Percentiles rank a stretch among this genome's conserved stretches.
These are phyloP conservation scores for Heterodera schachtii DNA, from an alignment of 1,140 invertebrate species.

Conservation along the genomic window DNA sequence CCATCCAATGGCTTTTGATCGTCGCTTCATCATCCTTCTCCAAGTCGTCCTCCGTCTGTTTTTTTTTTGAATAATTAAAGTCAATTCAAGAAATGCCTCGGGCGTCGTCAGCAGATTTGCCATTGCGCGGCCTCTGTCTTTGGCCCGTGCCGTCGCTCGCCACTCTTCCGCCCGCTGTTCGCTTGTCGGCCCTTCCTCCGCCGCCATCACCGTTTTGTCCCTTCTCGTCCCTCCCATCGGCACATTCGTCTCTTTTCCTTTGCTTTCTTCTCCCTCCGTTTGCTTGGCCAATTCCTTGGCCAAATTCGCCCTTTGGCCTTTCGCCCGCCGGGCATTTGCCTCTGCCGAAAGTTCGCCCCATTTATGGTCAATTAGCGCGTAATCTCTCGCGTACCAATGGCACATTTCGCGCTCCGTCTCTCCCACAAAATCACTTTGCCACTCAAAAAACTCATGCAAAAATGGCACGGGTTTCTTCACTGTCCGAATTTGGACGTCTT, in stretches of 20 bases:
- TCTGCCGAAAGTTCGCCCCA: not conserved
- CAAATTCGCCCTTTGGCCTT: not conserved
- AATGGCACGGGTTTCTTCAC: conserved; percentile 48
- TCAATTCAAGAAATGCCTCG: conserved; percentile 7
- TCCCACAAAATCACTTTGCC: conserved; percentile 30
- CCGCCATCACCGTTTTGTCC: not conserved
- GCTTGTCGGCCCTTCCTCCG: not conserved
- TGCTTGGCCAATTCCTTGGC: not conserved
- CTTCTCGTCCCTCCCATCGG: not conserved
- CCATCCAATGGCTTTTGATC: not conserved
- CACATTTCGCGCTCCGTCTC: conserved; percentile 1
- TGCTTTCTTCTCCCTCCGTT: not conserved
- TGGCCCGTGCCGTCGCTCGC: not conserved
- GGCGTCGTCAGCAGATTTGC: not conserved
- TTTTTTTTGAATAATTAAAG: conserved; percentile 28
- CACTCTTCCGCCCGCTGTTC: conserved; percentile 3
- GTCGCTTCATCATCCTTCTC: not conserved
- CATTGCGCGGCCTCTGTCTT: not conserved
- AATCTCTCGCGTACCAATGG: not conserved
- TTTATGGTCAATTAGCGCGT: not conserved
- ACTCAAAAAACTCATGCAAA: conserved; percentile 11
- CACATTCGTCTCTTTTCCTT: not conserved
- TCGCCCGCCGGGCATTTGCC: not conserved
- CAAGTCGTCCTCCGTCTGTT: conserved; percentile 16
- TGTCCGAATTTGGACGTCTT: conserved; percentile 48